Base-by-base conservation (phyloP, 64 coral and sea anemone genomes). In the Stichodactyla helianthus region DNA sequence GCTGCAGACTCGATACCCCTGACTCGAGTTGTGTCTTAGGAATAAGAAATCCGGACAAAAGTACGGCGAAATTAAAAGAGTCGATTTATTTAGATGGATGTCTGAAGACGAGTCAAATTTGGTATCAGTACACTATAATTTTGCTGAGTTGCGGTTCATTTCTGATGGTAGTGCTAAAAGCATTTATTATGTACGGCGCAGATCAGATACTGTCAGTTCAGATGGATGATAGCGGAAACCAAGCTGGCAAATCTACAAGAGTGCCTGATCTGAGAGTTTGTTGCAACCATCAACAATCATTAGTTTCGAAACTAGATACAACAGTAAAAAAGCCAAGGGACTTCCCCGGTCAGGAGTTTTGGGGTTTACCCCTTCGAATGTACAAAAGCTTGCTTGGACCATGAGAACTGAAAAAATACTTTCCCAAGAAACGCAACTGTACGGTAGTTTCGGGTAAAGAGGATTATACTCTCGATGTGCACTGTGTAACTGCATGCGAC, bases 11-110 rank as follows among this genome's bases (percentile, higher is more conserved):
- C 0, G 35, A 60, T 23, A 80, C 0, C 25, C 12, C 71, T 18
- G 11, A 6, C 65, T 10, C 55, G 0, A 81, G 18, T 35, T 88
- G 76, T 22, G 77, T 51, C 14, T 53, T 81, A 59, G 22, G n/a
- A 51, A 35, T 31, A 12, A 79, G 77, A 57, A 10, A 58, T 22
- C 20, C 26, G 10, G 20, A n/a, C 6, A 19, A 10, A 5, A 53
- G 18, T 62, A 10, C 25, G 11, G 59, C 12, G 51, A 22, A 88
- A 35, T 13, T 56, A 18, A 35, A 22, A 51, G 52, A 86, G 25
- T 86, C 26, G 18, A 68, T 86, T 25, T 54, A 74, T 63, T 64
- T 53, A 51, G 10, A 86, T 68, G 85, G 85, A 5, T 86, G 85
- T 54, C n/a, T 86, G 3, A 54, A 14, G 5, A 86, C 50, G 28